Evolutionary conservation across 1,140 invertebrate genomes (phyloP).

Genomic region (Paramacrobiotus metropolitanus): DNA sequence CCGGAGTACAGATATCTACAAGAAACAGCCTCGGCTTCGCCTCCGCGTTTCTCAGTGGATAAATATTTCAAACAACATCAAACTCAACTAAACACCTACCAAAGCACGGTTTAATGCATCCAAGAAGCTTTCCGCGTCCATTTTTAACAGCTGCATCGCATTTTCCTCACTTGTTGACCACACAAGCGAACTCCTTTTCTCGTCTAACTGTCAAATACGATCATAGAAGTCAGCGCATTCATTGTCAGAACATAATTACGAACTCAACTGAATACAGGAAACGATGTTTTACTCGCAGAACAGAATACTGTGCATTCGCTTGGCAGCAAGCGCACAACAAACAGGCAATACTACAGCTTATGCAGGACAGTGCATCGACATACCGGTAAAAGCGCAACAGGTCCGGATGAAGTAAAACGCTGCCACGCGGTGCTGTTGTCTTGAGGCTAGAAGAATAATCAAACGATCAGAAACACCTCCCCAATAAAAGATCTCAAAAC

Average conservation of each 20-base stretch:
- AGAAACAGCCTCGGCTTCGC: too few relatives aligned
- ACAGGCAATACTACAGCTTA: constrained; percentile 10
- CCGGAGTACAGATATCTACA: too few relatives aligned
- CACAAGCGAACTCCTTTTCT: constrained; percentile 55
- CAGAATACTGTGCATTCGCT: not conserved
- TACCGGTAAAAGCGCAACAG: constrained; percentile 69
- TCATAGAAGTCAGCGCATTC: constrained; percentile 11
- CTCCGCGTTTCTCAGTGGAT: too few relatives aligned
- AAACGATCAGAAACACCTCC: too few relatives aligned
- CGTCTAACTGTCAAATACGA: constrained; percentile 33
- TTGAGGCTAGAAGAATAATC: constrained; percentile 31
- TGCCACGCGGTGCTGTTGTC: constrained; percentile 80
- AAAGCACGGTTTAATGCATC: constrained; percentile 66
- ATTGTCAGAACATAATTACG: too few relatives aligned
- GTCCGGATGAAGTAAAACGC: constrained; percentile 66
- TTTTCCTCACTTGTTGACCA: constrained; percentile 42
- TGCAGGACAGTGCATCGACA: constrained; percentile 1
- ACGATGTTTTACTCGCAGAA: too few relatives aligned
- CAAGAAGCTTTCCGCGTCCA: constrained; percentile 55
- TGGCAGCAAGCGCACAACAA: constrained; percentile 9
- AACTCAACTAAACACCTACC: constrained; percentile 31
- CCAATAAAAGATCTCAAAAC: constrained; percentile 5
- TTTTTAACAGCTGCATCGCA: constrained; percentile 41
- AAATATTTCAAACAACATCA: too few relatives aligned
- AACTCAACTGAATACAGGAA: too few relatives aligned